Conservation (phyloP, 2,888 invertebrate genomes). For the Crioceris asparagi region DNA sequence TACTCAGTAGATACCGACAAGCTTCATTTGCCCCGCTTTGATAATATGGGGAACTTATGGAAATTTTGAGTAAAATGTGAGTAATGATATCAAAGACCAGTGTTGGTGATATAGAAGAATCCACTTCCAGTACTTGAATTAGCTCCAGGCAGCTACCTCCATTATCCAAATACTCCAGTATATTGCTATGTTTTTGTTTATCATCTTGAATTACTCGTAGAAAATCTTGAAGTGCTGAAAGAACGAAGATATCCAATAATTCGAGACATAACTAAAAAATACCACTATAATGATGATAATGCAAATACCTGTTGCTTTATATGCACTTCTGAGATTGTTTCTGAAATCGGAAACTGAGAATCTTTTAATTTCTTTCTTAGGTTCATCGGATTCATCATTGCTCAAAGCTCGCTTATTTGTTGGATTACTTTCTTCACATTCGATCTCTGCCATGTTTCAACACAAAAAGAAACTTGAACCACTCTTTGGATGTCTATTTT, state of each 20-base stretch:
- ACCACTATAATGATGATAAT: background rate
- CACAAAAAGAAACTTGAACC: too few relatives aligned
- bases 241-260: background rate
- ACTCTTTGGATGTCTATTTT: too few relatives aligned
- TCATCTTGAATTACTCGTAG: slow-evolving; percentile 10
- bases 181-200: slow-evolving; percentile 37
- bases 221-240: slow-evolving; percentile 22
- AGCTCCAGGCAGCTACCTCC: slow-evolving; percentile 65
- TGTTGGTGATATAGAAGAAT: slow-evolving; percentile 47
- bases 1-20: slow-evolving; percentile 59
- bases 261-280: background rate
- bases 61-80: slow-evolving; percentile 55
- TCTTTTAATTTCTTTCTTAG: slow-evolving; percentile 30
- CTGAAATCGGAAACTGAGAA: slow-evolving; percentile 53
- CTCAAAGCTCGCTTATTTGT: too few relatives aligned
- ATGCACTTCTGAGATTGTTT: slow-evolving; percentile 42
- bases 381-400: too few relatives aligned
- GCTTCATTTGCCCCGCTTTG: slow-evolving; percentile 53
- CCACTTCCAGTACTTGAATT: slow-evolving; percentile 49
- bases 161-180: slow-evolving; percentile 53
- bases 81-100: slow-evolving; percentile 56
- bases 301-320: slow-evolving; percentile 47
- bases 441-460: too few relatives aligned
- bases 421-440: too few relatives aligned
- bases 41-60: slow-evolving; percentile 49